Evolutionary conservation across 1,140 invertebrate species (phyloP).

Genomic region (Acromyrmex echinatior): DNA sequence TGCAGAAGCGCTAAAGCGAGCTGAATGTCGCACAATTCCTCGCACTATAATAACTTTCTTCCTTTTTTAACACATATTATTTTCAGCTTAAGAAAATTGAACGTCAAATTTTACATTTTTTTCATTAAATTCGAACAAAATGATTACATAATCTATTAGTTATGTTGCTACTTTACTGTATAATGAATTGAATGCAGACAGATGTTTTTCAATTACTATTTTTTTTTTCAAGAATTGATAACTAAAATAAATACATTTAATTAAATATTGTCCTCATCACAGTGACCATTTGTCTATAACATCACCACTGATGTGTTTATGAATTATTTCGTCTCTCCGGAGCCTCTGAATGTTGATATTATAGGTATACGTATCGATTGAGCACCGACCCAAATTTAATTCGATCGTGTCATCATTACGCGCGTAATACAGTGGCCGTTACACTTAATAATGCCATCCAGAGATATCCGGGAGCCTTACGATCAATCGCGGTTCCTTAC

Average conservation of each 20-base stretch:
- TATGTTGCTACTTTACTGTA: background rate
- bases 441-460: slow-evolving; percentile 60
- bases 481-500: slow-evolving; percentile 57
- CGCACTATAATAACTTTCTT: slow-evolving; percentile 28
- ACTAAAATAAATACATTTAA: background rate
- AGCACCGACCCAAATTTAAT: slow-evolving; percentile 49
- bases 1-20: slow-evolving; percentile 48
- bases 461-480: slow-evolving; percentile 60
- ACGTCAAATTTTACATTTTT: background rate
- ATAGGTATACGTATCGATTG: background rate
- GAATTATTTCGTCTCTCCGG: slow-evolving; percentile 8
- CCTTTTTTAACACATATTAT: background rate
- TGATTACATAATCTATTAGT: background rate
- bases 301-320: background rate
- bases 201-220: background rate
- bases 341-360: slow-evolving; percentile 15
- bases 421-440: slow-evolving; percentile 52
- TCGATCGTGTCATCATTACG: slow-evolving; percentile 53
- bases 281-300: background rate
- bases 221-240: background rate
- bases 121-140: background rate
- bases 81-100: background rate
- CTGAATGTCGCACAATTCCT: slow-evolving; percentile 32
- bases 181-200: background rate
- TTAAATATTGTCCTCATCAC: background rate